Evolutionary conservation across 2,113 vertebrate species (phyloP), one percentile per base, ranked within the genome.

Genomic region (Silurus glanis): DNA sequence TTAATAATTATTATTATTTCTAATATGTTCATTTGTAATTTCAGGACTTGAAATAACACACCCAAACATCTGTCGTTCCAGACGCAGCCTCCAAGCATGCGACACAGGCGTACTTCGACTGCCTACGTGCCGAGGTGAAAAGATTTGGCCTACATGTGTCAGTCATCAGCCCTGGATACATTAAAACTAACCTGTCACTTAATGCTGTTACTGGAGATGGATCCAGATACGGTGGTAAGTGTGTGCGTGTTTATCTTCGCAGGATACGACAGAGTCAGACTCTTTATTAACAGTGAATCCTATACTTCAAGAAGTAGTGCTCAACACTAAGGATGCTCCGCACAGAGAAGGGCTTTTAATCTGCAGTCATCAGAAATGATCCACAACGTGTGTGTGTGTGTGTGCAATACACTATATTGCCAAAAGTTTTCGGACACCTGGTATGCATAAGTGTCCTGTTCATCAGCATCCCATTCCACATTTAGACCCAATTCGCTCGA

Each of bases 101-200:
- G 4, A 97, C 95, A 58, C 98, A 99, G 93, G 98, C 98, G 4
- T 99, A 98, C 92, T 99, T 97, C 19, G 98, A 99, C 90, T 99
- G 98, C 21, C 92, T 99, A 8, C 94, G 98, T 37, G 98, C 98
- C 0, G 98, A 99, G 91, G 90, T 98, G 0, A 94, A 96, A 51
- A 92, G 93, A 86, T 92, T 95, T 0, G 91, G 94, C 51, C 94
- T 99, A 0, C 88, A 93, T 0, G 98, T 99, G 91, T 98, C 96
- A 0, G 95, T 99, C 2, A 88, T 99, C 90, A 98, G 97, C 88
- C 98, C 98, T 0, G 96, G 97, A 0, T 99, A 99, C 92, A 98
- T 99, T 87, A 94, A 92, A 66, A 99, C 97, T 49, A 98, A 96
- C 88, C 95, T 99, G 67, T 99, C 98, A 0, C 49, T 98, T 66